phyloP scores from a whole-genome alignment of 2,888 invertebrate species.

The Sinotaia quadrata region DNA sequence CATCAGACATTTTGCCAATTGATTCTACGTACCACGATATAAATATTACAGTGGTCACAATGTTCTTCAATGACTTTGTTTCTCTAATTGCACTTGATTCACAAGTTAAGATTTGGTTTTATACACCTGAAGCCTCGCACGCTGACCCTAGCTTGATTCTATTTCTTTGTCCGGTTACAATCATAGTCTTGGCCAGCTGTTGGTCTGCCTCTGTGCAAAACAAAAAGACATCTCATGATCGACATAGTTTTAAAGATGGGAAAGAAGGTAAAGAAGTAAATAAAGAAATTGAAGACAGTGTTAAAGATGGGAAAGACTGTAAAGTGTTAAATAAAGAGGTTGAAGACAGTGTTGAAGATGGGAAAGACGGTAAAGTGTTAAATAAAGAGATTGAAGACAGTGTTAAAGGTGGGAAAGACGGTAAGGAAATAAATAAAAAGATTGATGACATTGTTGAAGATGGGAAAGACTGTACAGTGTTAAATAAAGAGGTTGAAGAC shows the following conservation, averaged over 20 bases:
- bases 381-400: slow-evolving; percentile 52
- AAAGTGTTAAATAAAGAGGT: no score
- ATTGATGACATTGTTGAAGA: no score
- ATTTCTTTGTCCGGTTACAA: slow-evolving; percentile 72
- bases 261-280: slow-evolving; percentile 22
- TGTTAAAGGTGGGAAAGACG: no score
- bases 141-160: slow-evolving; percentile 71
- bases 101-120: slow-evolving; percentile 47
- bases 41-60: slow-evolving; percentile 60
- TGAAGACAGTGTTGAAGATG: no score
- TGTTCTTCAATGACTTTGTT: slow-evolving; percentile 40
- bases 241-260: no score
- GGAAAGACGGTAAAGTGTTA: slow-evolving; percentile 13
- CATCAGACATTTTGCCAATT: slow-evolving; percentile 46
- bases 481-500: slow-evolving; percentile 51
- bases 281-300: slow-evolving; percentile 54
- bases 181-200: slow-evolving; percentile 70
- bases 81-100: slow-evolving; percentile 37
- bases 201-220: slow-evolving; percentile 69
- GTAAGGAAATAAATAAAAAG: no score
- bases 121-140: slow-evolving; percentile 45
- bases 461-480: slow-evolving; percentile 9
- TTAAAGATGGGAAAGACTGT: no score
- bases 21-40: slow-evolving; percentile 50
- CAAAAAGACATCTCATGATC: slow-evolving; percentile 35